These are phyloP conservation scores for Lepidocolaptes lacrymiger DNA, from an alignment of 2,797 vertebrate species.

Conservation along the genomic window DNA sequence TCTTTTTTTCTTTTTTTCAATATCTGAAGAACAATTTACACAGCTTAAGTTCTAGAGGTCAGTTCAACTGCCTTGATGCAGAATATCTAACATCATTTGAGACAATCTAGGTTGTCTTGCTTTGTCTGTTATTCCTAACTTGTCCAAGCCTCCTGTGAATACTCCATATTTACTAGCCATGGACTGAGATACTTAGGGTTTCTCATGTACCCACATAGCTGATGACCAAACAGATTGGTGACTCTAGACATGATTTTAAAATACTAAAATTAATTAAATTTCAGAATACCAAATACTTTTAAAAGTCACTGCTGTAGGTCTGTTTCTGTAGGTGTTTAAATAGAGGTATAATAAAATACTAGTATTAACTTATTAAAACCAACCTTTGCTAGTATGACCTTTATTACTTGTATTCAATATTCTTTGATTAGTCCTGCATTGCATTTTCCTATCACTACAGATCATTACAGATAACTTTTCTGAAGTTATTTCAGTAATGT, in stretches of 20 bases:
- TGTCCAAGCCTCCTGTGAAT: not conserved
- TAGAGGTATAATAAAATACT: not conserved
- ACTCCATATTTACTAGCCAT: not conserved
- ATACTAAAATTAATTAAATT: not conserved
- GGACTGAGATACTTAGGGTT: not conserved
- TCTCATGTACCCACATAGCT: not conserved
- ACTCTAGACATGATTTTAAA: not conserved
- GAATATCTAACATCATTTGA: not conserved
- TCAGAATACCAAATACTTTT: not conserved
- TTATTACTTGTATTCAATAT: not conserved
- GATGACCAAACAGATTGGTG: not conserved
- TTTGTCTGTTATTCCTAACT: not conserved
- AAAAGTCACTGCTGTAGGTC: not conserved
- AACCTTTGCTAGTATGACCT: not conserved
- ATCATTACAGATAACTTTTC: not conserved
- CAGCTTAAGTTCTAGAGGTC: not conserved
- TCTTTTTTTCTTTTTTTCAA: not conserved
- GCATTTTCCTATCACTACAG: not conserved
- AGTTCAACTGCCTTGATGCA: not conserved
- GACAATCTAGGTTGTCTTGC: not conserved
- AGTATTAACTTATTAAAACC: not conserved
- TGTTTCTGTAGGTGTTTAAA: not conserved
- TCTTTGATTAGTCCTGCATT: not conserved
- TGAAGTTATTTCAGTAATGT: not conserved
- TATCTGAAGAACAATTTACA: not conserved